Evolutionary conservation across 2,797 vertebrate species (phyloP), one percentile per base, ranked within the genome.

Genomic region (Anomalospiza imberbis): DNA sequence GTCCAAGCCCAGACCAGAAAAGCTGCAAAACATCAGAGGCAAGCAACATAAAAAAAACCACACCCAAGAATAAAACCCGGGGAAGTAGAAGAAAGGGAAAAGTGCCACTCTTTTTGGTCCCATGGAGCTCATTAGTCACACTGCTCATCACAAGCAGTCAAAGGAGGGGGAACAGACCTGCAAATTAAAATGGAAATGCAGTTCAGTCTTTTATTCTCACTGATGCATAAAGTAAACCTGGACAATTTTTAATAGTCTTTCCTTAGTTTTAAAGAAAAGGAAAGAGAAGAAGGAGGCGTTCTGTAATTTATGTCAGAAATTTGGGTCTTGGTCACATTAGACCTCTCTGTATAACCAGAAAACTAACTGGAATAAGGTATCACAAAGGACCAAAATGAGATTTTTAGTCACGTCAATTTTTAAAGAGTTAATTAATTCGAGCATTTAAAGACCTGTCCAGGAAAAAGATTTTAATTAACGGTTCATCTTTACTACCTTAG

Each of bases 1-100:
- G 94, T 96, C 92, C 94, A 96, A 97, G 72, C 47, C 28, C 72
- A 50, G 83, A 95, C 93, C 96, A 96, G 91, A 97, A 96, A 97
- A 96, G 96, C 97, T 95, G 95, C 92, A 94, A 78, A 95, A 97
- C 95, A 95, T 95, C 94, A 97, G 94, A 96, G 94, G 93, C 83
- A 73, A 93, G 91, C 82, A 95, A 76, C 89, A 94, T 80, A 80
- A 96, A 94, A 94, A 89, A 89, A 85, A 89, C 58, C 91, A 94
- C 85, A 92, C 85, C 94, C 94, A 94, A 88, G 92, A 95, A 95
- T 93, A 94, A 94, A 92, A 94, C 88, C 34, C 29, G 1, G 71
- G 71, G 53, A 92, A 90, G 84, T 7, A 88, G 71, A 96, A 95
- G 79, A 95, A 94, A 96, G 81, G 86, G 82, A 70, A 96, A 96